Evolutionary conservation across 2,888 invertebrate species (phyloP), one percentile per base, ranked within the genome.

Genomic region (Rambutsinella grinnellia): DNA sequence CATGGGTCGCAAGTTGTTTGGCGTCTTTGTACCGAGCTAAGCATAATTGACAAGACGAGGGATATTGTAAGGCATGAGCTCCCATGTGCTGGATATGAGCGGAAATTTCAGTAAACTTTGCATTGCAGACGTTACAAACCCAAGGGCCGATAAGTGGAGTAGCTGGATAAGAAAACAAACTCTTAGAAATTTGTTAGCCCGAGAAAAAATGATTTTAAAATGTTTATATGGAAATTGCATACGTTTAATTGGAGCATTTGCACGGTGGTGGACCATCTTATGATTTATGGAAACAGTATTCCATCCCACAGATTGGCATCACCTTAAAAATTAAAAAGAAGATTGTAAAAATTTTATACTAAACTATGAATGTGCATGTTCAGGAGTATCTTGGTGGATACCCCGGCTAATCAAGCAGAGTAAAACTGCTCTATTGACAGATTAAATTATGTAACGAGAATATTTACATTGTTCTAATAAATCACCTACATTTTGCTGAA

Each of bases 51-150:
- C 81, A 81, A 46, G 68, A 70, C 1, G 71, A 66, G 17, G 79
- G 76, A 54, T 76, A 68, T 15, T 66, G 65, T 2, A 13, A 47
- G 3, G 69, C 44, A 57, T 81, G 81, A n/a, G 63, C 54, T 56
- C 68, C 65, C 61, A 78, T 70, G 60, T 81, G 81, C 28, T 60
- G 61, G 13, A 70, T 71, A 26, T 78, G 70, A 17, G 70, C 62
- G 27, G 71, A 66, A 1, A 63, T 66, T 27, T 69, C 60, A 2
- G 47, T 1, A 26, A 79, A 81, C 46, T 60, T 47, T 8, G 62
- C 61, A 5, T 46, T 58, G 58, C 81, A 81, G 21, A 79, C 68
- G 44, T 74, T 81, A 63, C 81, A 81, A 24, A 26, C 65, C 78
- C 79, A 79, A n/a, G 60, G 60, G 17, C 72, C 72, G 21, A 60